Conservation (phyloP, 2,113 vertebrate species). For the Colius striatus region DNA sequence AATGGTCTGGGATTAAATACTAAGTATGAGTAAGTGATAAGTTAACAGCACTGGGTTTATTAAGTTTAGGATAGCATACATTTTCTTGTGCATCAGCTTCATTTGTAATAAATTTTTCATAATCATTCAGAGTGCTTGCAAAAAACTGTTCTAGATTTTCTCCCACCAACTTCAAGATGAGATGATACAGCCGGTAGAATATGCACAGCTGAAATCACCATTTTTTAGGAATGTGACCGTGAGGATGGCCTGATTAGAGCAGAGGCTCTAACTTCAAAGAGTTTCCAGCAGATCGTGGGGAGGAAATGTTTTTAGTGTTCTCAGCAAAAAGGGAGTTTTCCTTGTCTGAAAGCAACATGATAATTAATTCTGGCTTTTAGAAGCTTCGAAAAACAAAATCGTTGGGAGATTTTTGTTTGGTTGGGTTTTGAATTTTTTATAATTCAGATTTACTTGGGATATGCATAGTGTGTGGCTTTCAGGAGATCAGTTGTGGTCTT, state of each 20-base stretch:
- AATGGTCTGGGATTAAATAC: neutral
- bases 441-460: neutral
- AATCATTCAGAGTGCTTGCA: neutral
- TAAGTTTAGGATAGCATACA: neutral
- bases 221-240: neutral
- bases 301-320: neutral
- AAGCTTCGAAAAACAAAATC: neutral
- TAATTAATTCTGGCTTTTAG: neutral
- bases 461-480: neutral
- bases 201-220: neutral
- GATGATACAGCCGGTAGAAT: neutral
- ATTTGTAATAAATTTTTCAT: neutral
- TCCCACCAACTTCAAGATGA: neutral
- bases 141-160: neutral
- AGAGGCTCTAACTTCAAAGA: neutral
- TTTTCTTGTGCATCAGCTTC: neutral
- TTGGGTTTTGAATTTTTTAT: neutral
- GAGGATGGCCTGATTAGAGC: neutral
- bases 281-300: neutral
- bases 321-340: neutral
- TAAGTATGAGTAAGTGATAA: neutral
- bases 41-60: neutral
- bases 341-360: neutral
- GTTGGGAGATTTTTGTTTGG: neutral
- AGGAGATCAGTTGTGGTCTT: neutral